A percentile compares a stretch with the other conserved stretches of the same genome.
Evolutionary conservation across 2,797 vertebrate species (phyloP).

Genomic region (Sylvilagus floridanus): DNA sequence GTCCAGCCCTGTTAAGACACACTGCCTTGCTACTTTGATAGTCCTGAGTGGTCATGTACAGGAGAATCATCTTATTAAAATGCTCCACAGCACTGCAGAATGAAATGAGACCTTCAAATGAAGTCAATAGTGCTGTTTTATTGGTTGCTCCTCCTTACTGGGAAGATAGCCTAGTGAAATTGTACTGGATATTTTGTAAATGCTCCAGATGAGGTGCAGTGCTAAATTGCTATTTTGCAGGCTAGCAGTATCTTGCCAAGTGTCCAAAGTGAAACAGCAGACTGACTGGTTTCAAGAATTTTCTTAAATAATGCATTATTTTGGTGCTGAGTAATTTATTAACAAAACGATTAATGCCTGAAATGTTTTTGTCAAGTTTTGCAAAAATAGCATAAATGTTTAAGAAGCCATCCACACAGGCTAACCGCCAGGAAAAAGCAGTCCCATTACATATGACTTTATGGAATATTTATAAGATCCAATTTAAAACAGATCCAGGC

Average conservation of each 20-base stretch:
- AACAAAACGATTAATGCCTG: constrained; percentile 85
- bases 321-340: constrained; percentile 86
- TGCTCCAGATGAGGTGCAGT: neutral
- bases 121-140: neutral
- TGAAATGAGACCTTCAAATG: neutral
- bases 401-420: constrained; percentile 71
- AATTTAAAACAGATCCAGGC: constrained; percentile 85
- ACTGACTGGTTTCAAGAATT: constrained; percentile 66
- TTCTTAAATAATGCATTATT: constrained; percentile 81
- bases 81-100: neutral
- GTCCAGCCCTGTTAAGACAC: rapidly evolving
- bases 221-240: neutral
- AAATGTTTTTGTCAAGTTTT: constrained; percentile 75
- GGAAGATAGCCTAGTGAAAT: neutral
- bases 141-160: rapidly evolving
- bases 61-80: neutral
- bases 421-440: constrained; percentile 81
- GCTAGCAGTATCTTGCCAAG: neutral
- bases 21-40: neutral
- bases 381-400: constrained; percentile 71
- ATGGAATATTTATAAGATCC: constrained; percentile 87
- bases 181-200: neutral
- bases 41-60: neutral
- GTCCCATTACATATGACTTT: constrained; percentile 82
- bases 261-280: constrained; percentile 70